Base-by-base conservation (phyloP, 2,888 invertebrate genomes). In the Parapristionchus giblindavisi region DNA sequence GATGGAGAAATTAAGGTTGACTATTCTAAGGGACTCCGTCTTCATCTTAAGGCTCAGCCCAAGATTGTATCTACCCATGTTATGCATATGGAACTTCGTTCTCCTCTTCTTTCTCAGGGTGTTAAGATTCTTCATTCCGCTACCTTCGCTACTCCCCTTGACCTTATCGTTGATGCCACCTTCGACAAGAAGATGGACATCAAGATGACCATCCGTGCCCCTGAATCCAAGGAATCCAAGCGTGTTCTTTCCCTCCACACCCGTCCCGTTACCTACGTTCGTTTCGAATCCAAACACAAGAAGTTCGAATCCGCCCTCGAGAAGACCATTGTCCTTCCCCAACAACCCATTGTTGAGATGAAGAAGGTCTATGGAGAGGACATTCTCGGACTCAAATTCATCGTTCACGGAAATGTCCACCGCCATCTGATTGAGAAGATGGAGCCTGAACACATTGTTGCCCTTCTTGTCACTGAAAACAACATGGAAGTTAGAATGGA, bases 71-170 rank as follows among this genome's bases (percentile, higher is more conserved):
- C 80, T 63, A 81, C 79, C 60, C 81, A 82, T 72, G 65, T 80
- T 51, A 76, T 73, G 73, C 75, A 79, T 52, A 76, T 79, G 78
- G 75, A 78, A 68, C 65, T 80, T 61, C 81, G 81, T 79, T 79
- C 79, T 36, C 85, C 85, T 36, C 40, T 82, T 52, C 77, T 81
- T 77, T 79, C 78, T 76, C 77, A 78, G 66, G 87, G 87, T 72
- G 76, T 84, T 75, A 81, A 83, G 77, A 76, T 79, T 32, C 65
- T 82, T 48, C 81, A 78, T 70, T 76, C 80, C 38, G 70, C 77
- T 76, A 79, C 81, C 48, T 73, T 77, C 32, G 76, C 74, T 71
- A 75, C 78, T 8, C 87, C 87, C 52, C 56, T 87, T 61, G 81
- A 84, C 71, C 71, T 78, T n/a, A 73, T 80, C 14, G 24, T 77